A percentile compares a stretch with the other conserved stretches of the same genome.
phyloP scores from a whole-genome alignment of 2,113 vertebrate species.

The Pelmatolapia mariae region DNA sequence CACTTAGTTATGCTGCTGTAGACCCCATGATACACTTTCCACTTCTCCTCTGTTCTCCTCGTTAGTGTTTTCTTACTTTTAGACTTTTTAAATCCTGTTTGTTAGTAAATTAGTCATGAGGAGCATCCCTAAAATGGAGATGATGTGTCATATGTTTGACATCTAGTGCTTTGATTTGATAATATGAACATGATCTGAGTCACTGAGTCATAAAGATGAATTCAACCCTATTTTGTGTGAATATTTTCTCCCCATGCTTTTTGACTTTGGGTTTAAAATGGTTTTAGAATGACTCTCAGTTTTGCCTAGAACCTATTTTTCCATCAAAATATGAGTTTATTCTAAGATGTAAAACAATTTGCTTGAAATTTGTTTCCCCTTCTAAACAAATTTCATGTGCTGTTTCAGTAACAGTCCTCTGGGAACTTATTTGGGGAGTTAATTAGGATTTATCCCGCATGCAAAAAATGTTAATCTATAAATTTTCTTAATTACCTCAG shows the following conservation, averaged over 20 bases:
- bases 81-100: neutral
- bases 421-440: neutral
- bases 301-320: neutral
- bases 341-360: fast-evolving
- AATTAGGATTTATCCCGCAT: neutral
- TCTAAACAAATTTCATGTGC: fast-evolving
- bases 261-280: neutral
- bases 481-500: neutral
- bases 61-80: neutral
- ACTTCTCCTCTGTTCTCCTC: neutral
- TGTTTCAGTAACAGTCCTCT: neutral
- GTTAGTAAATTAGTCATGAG: fast-evolving
- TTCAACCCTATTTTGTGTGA: neutral
- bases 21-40: neutral
- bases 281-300: neutral
- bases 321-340: neutral
- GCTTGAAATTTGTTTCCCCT: neutral
- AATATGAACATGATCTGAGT: neutral
- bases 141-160: neutral
- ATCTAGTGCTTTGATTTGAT: neutral
- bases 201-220: fast-evolving
- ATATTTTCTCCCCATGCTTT: neutral
- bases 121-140: neutral
- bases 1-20: neutral
- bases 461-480: fast-evolving